Base-by-base conservation (phyloP, 2,888 invertebrate genomes). In the Orchestes rusci region DNA sequence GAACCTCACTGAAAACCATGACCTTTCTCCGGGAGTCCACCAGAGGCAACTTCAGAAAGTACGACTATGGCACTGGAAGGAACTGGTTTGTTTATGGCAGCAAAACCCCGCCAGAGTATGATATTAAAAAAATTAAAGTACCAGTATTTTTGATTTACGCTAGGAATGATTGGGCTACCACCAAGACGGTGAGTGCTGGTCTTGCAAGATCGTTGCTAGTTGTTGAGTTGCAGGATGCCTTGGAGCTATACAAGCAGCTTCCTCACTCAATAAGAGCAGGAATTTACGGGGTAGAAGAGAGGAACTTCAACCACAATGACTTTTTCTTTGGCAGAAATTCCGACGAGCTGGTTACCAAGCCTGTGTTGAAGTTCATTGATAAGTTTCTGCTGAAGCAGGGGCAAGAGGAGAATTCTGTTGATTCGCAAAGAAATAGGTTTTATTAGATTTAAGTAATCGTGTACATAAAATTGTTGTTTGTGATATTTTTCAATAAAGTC, bases 111-210 rank as follows among this genome's bases (percentile, higher is more conserved):
- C 74, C 75, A 0, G 62, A 64, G 20, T 82, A 82, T 57, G 72
- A 78, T 51, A 59, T 82, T 16, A 67, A 71, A 4, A 76, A 74
- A 45, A 74, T 80, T 1, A 70, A 66, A 53, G 71, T 76, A 27
- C 82, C 82, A 0, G 73, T 78, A 2, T 68, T 72, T 2, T 55
- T 82, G 13, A 71, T 79, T 35, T 78, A 79, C 49, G 79, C 80
- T 4, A 72, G 73, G 48, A 78, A 78, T 54, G 83, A 83, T 58
- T 73, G 73, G 61, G 63, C 81, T 3, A 76, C 77, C 17, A 72
- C 72, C 18, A 73, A 72, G 63, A 59, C 65, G 56, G 78, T 77
- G 68, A 63, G 67, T 61, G 13, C 12, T 23, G 23, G 10, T 7
- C 23, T 5, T 31, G 7, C 12, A 28, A 4, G 3, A 29, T 30